A percentile compares a stretch with the other conserved stretches of the same genome.
Conservation (phyloP, 2,113 vertebrate species). For the Ariopsis seemanni region DNA sequence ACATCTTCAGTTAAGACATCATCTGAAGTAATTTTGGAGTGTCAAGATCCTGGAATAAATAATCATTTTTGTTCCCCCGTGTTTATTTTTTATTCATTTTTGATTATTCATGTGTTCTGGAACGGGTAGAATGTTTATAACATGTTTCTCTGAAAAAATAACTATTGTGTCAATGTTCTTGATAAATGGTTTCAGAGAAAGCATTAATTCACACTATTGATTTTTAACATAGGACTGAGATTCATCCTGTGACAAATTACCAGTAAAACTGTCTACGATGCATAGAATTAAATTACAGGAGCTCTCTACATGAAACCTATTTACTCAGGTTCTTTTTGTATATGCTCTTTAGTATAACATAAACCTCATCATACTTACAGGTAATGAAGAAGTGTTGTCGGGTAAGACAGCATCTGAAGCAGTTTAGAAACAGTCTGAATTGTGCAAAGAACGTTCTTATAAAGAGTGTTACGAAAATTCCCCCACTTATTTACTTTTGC, state of each 20-base stretch:
- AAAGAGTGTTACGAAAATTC: not conserved
- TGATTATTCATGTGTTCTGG: not conserved
- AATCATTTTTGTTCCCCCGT: not conserved
- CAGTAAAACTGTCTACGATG: not conserved
- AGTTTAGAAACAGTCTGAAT: not conserved
- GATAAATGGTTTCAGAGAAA: not conserved
- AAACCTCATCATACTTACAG: not conserved
- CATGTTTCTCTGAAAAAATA: not conserved
- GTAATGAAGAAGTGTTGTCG: not conserved
- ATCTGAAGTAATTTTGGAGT: not conserved
- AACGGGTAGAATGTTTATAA: not conserved
- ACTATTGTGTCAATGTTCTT: not conserved
- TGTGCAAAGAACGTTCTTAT: not conserved
- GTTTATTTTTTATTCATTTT: not conserved
- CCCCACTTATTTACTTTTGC: not conserved
- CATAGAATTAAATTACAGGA: not conserved
- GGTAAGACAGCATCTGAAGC: not conserved
- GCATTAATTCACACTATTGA: not conserved
- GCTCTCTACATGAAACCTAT: not conserved
- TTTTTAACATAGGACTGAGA: not conserved
- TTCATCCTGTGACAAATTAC: not conserved
- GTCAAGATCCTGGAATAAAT: not conserved
- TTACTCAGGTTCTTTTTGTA: not conserved
- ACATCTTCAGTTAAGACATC: not conserved
- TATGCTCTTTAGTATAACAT: not conserved